Conservation (phyloP, 2,113 vertebrate genomes). For the Felis chaus region DNA sequence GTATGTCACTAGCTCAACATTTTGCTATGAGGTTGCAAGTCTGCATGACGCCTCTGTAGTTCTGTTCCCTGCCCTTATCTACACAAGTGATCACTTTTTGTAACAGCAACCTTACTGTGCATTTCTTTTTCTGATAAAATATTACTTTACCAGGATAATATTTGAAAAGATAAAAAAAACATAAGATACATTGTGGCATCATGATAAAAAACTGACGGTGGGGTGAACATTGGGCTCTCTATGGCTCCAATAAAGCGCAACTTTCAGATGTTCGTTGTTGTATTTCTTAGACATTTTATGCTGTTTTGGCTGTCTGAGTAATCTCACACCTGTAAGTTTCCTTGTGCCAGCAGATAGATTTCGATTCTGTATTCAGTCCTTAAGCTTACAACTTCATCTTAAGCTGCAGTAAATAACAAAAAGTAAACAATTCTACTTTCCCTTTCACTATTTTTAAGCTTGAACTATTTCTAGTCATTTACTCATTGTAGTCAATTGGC, state of each 20-base stretch:
- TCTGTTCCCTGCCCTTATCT: not conserved
- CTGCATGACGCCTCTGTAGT: not conserved
- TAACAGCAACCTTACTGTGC: not conserved
- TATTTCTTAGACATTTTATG: not conserved
- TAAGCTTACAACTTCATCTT: not conserved
- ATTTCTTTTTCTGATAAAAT: conserved; percentile 3
- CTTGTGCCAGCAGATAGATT: not conserved
- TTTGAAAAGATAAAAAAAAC: not conserved
- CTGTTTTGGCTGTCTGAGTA: not conserved
- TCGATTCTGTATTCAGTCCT: not conserved
- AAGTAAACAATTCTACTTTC: conserved; percentile 18
- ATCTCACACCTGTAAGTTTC: not conserved
- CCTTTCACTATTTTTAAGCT: not conserved
- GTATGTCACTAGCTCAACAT: not conserved
- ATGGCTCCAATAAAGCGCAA: not conserved
- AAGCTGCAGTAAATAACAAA: not conserved
- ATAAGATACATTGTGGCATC: not conserved
- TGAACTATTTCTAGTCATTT: not conserved
- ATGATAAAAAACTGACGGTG: not conserved
- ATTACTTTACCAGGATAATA: not conserved
- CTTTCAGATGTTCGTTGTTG: not conserved
- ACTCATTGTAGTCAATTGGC: not conserved
- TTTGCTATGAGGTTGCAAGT: not conserved
- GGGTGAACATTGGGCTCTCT: not conserved
- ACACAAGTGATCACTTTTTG: not conserved